Base-by-base conservation (phyloP, 2,113 vertebrate species). In the Syngnathus scovelli region DNA sequence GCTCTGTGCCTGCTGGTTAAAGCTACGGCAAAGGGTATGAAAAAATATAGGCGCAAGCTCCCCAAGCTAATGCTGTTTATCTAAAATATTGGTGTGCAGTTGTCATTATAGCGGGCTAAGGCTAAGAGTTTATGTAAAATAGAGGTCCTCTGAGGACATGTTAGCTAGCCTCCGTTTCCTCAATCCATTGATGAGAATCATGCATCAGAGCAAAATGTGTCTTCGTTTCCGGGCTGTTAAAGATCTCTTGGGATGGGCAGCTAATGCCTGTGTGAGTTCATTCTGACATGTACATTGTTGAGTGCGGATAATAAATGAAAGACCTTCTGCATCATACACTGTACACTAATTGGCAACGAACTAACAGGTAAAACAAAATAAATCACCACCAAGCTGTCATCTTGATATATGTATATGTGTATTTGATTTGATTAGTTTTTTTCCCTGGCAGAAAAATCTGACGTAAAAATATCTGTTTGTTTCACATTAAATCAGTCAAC, bases 251-350 rank as follows among this genome's bases (percentile, higher is more conserved):
- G 65, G 74, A 48, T 66, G 61, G 1, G 1, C 2, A 21, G 6
- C 16, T 67, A 67, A 62, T 16, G 66, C 61, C 18, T 54, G 36
- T 39, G 37, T 16, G 43, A 43, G 60, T 56, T 36, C 46, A 65
- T 65, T 72, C 39, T 69, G 48, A 64, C 67, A 41, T 59, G 52
- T 23, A 10, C 52, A 61, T 49, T 71, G 68, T 80, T 72, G 21
- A 19, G 64, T 46, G 62, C 37, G 51, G 59, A 77, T 68, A 77
- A 78, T 75, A 73, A 78, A 83, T 67, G 51, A 69, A 64, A 52
- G 18, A 51, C 46, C 13, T 39, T 38, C 49, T 66, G n/a, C 46
- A 70, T 67, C 51, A 70, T 67, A 44, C 65, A 1, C 21, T 55
- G 64, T 44, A n/a, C 10, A 21, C 19, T 71, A 62, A 81, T 67